Evolutionary conservation across 2,797 vertebrate genomes (phyloP), one percentile per base, ranked within the genome.

Genomic region (Syndactyla subalaris): DNA sequence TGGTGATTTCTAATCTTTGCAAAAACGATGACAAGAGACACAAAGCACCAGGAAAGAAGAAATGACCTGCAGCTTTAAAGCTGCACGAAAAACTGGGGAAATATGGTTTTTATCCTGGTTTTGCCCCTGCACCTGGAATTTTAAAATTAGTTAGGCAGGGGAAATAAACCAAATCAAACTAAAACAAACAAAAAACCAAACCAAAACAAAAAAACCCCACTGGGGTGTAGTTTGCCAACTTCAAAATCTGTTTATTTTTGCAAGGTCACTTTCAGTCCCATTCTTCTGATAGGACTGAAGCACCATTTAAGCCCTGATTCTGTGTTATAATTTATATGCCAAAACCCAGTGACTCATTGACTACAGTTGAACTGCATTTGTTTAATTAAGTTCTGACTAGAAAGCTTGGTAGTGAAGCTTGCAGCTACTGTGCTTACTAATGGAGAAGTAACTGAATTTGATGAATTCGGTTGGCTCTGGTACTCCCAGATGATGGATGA

Each of bases 101-200:
- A 51, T 76, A 52, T 0, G 14, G 41, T 68, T 79, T 85, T 82
- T 29, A 59, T 94, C 68, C 78, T 92, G 78, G 32, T 91, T 91
- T 83, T 83, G 34, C 57, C 95, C 6, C 61, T 66, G 65, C 92
- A 97, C 86, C 88, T 95, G 86, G 68, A 73, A 86, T 81, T 95
- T 80, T 68, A 55, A 89, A 88, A 51, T 62, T 8, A 75, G 18
- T 71, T 88, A 49, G 77, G 58, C 17, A 32, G 49, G 20, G n/a
- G 29, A 77, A 59, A 72, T 30, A n/a, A 78, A 78, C 32, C 52
- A 16, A 84, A 45, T 7, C 18, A 63, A 38, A 49, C 11, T 15
- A 63, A 38, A 30, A 22, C 45, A 41, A 70, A n/a, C 30, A 62
- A 21, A 55, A 51, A 41, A n/a, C 41, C 43, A 75, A 49, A 58